Base-by-base conservation (phyloP, 2,113 vertebrate genomes). In the Phoxinus phoxinus region DNA sequence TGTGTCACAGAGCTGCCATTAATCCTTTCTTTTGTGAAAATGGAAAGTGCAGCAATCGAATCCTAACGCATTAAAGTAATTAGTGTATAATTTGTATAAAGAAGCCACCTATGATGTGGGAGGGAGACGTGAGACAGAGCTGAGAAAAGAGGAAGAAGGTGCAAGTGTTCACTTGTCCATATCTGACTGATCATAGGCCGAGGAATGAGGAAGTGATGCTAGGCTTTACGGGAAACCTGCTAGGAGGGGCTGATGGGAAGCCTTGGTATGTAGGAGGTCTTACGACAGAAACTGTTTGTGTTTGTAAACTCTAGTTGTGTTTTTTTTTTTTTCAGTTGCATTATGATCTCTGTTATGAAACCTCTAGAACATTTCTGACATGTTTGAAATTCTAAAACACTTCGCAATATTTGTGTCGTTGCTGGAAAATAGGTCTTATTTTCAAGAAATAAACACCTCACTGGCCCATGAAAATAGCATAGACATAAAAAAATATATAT, bases 141-240 rank as follows among this genome's bases (percentile, higher is more conserved):
- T 1, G 65, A 53, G 30, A 41, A 32, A 89, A 85, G 32, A 73
- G 85, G 83, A 87, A 87, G 86, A 76, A 75, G 46, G 86, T 79
- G 86, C 83, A 78, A 79, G 88, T 79, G 44, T 76, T 84, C 71
- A 75, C 87, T 76, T 82, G 85, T 88, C 81, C 44, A 37, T 83
- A 51, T 84, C 30, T 73, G 65, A 84, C 19, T 23, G 59, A 80
- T 87, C 65, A 27, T 19, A 61, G 59, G 25, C 5, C 1, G 23
- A 11, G 85, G 89, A 91, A 91, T 91, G 90, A 89, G 89, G 90
- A 91, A 91, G 85, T 87, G 73, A 87, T 59, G 67, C 37, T 13
- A 37, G 72, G 32, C 58, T 87, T 90, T 91, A 90, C 89, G 89
- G 90, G 89, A 90, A 91, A 86, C 76, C 89, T 69, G 53, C 30